Percentiles rank a stretch among this genome's conserved stretches.
Conservation (phyloP, 2,797 vertebrate genomes). For the Nothura maculosa region DNA sequence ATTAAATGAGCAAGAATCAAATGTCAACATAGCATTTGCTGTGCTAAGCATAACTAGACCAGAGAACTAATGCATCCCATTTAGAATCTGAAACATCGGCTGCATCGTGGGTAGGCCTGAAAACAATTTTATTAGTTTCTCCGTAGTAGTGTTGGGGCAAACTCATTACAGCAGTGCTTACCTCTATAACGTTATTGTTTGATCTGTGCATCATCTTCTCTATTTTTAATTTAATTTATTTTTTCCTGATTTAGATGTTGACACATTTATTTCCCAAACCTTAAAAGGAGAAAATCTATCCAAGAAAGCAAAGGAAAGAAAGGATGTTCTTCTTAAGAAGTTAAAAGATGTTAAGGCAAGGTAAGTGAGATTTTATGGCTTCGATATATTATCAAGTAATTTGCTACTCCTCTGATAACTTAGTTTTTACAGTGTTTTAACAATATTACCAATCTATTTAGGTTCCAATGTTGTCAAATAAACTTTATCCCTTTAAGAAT, state of each 20-base stretch:
- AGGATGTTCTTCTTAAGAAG: constrained; percentile 89
- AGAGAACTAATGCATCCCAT: constrained; percentile 75
- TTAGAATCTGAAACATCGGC: constrained; percentile 72
- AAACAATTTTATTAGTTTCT: constrained; percentile 66
- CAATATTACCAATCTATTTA: background rate
- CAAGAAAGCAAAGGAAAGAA: constrained; percentile 94
- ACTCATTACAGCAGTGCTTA: constrained; percentile 46
- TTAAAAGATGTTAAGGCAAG: constrained; percentile 90
- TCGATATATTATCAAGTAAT: background rate
- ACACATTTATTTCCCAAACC: constrained; percentile 87
- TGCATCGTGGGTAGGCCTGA: constrained; percentile 46
- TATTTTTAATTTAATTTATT: constrained; percentile 3
- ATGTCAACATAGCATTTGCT: constrained; percentile 77
- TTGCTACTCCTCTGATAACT: background rate
- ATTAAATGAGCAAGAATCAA: constrained; percentile 71
- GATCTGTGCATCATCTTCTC: constrained; percentile 19
- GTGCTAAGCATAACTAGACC: constrained; percentile 77
- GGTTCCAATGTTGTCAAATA: background rate
- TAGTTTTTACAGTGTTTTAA: background rate
- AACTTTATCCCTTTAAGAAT: background rate
- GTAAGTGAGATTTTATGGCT: constrained; percentile 79
- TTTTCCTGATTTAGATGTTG: constrained; percentile 87
- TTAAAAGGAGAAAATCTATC: constrained; percentile 93
- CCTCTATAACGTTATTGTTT: constrained; percentile 56
- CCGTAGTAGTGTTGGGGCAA: constrained; percentile 43